Conservation (phyloP, 2,113 vertebrate species). For the Lepus europaeus region DNA sequence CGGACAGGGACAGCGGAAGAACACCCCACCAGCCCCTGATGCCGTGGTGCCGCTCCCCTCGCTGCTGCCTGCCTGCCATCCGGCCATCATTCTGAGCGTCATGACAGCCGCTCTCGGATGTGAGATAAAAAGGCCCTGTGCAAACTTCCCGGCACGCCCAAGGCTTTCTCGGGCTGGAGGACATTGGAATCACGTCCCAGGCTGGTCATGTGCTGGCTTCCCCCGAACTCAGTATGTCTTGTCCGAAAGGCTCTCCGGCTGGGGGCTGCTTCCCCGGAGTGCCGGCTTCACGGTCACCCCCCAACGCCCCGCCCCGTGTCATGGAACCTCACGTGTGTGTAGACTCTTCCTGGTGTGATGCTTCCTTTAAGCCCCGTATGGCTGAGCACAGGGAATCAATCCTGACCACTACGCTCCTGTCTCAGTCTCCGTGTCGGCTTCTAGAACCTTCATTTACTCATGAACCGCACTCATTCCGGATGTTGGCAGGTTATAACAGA, state of each 20-base stretch:
- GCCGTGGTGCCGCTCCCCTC: slow-evolving; percentile 4
- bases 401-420: background rate
- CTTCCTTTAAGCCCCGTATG: background rate
- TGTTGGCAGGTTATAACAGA: background rate
- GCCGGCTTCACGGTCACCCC: too few species aligned
- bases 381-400: background rate
- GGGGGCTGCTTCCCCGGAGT: background rate
- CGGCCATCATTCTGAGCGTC: slow-evolving; percentile 6
- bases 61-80: slow-evolving; percentile 5
- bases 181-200: background rate
- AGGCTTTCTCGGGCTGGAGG: background rate
- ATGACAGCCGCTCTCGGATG: background rate
- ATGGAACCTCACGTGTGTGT: background rate
- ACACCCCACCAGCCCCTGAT: background rate
- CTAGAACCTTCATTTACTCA: slow-evolving; percentile 6
- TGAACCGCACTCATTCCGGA: background rate
- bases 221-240: background rate
- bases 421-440: background rate
- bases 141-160: background rate
- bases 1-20: background rate
- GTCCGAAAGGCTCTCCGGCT: background rate
- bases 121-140: background rate
- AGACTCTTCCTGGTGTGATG: background rate
- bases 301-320: background rate
- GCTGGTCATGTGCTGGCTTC: background rate